Percentiles rank a stretch among this genome's conserved stretches.
Conservation (phyloP, 1,140 invertebrate species). For the Drosophila simulans region DNA sequence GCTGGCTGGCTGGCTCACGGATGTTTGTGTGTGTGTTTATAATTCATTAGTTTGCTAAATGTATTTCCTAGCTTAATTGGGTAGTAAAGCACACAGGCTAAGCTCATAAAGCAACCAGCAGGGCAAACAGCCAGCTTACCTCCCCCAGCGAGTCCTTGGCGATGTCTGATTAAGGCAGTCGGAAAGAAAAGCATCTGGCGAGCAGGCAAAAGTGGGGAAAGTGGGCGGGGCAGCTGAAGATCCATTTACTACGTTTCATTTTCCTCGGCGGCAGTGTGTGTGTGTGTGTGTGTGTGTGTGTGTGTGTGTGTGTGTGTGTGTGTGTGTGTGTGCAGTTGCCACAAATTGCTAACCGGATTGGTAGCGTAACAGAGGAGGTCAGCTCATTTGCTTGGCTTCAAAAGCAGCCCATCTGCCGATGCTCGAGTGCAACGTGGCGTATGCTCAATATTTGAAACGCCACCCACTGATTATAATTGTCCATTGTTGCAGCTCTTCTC, state of each 20-base stretch:
- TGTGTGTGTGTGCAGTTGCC: conserved; percentile 2
- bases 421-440: conserved; percentile 14
- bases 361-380: background rate
- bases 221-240: conserved; percentile 7
- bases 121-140: conserved; percentile 35
- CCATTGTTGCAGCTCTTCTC: background rate
- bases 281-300: background rate
- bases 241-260: conserved; percentile 12
- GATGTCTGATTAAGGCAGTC: conserved; percentile 47
- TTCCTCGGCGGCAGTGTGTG: background rate
- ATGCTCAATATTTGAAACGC: conserved; percentile 12
- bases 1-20: no score
- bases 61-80: conserved; percentile 75
- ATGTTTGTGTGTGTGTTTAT: conserved; percentile 52
- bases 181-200: conserved; percentile 24
- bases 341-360: conserved; percentile 16
- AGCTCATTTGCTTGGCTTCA: conserved; percentile 20
- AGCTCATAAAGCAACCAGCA: conserved; percentile 62
- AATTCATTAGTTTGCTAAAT: conserved; percentile 78
- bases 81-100: conserved; percentile 61
- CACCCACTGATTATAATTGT: conserved; percentile 8
- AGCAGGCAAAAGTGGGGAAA: background rate
- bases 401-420: conserved; percentile 18
- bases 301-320: background rate
- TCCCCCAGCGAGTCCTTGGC: conserved; percentile 16